A percentile compares a stretch with the other conserved stretches of the same genome.
Evolutionary conservation across 30 jellyfish, hydroid and myxozoan species (phyloP).

Genomic region (Pelagia noctiluca): DNA sequence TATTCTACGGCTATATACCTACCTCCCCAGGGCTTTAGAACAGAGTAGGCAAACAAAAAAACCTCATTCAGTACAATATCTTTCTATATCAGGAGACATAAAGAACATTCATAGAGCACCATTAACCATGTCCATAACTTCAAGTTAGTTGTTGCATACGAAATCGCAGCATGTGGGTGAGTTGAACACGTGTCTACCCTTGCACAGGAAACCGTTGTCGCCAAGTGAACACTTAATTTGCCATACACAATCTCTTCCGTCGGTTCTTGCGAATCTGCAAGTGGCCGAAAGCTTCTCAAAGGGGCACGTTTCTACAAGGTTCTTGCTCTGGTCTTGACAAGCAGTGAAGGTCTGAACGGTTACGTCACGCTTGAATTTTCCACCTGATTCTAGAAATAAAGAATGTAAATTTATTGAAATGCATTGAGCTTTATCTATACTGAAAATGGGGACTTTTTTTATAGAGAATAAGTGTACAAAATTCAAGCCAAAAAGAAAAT

Average conservation of each 20-base stretch:
- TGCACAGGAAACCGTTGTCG: neutral
- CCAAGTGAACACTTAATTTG: neutral
- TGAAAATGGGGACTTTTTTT: neutral
- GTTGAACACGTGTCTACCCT: conserved; percentile 12
- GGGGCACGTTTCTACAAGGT: neutral
- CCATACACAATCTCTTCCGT: neutral
- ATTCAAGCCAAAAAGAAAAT: neutral
- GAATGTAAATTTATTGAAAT: neutral
- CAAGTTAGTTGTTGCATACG: neutral
- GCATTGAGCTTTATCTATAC: neutral
- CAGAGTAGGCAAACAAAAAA: too few relatives aligned
- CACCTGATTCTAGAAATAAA: neutral
- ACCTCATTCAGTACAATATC: too few relatives aligned
- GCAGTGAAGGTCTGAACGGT: conserved; percentile 3
- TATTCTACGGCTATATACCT: too few relatives aligned
- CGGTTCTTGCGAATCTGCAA: neutral
- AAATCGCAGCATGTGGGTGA: neutral
- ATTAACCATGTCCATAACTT: too few relatives aligned
- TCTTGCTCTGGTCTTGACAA: neutral
- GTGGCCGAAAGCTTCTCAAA: neutral
- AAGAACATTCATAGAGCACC: too few relatives aligned
- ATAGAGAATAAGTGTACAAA: neutral
- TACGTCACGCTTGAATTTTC: conserved; percentile 11
- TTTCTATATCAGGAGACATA: too few relatives aligned
- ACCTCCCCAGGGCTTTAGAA: too few relatives aligned